Evolutionary conservation across 2,888 invertebrate genomes (phyloP), one percentile per base, ranked within the genome.

Genomic region (Acrobeloides nanus): DNA sequence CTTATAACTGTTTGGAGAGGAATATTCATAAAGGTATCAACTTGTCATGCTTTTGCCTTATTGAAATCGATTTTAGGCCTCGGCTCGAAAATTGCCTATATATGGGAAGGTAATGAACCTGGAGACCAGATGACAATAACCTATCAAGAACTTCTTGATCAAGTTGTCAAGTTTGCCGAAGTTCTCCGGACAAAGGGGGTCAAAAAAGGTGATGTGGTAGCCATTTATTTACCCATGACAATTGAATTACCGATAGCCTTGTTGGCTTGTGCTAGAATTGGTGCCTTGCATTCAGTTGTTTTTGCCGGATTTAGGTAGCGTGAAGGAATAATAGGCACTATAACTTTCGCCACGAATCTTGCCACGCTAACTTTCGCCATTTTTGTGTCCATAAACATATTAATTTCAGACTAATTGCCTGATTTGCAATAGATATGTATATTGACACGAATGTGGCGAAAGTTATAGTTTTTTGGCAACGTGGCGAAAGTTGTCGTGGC

Each of bases 151-250:
- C 48, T 64, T 33, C 55, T 44, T 23, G 53, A 51, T 15, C 31
- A 55, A 46, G 59, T 60, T 21, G 52, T 63, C 37, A 57, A 55
- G 21, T 71, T 69, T 55, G 62, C 71, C n/a, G 62, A 66, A 23
- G 71, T 68, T 12, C 60, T 71, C 27, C 62, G 68, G 23, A 53
- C 61, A 12, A 60, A 64, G 35, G 80, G 80, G 27, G 74, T 81
- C 8, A 73, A 76, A 56, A 78, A 87, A 75, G 95, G 95, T 1
- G 93, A 95, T 75, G 81, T 89, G 25, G 89, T 97, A 5, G 87
- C 89, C 34, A 84, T 97, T 62, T 97, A 97, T 75, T 90, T 97
- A 89, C 97, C 97, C n/a, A 95, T 97, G 92, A 84, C 95, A 21
- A 33, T 62, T 12, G 93, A 97, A 77, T 81, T 92, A 24, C 84